Evolutionary conservation across 1,140 invertebrate genomes (phyloP), one percentile per base, ranked within the genome.

Genomic region (Neodiprion pinetum): DNA sequence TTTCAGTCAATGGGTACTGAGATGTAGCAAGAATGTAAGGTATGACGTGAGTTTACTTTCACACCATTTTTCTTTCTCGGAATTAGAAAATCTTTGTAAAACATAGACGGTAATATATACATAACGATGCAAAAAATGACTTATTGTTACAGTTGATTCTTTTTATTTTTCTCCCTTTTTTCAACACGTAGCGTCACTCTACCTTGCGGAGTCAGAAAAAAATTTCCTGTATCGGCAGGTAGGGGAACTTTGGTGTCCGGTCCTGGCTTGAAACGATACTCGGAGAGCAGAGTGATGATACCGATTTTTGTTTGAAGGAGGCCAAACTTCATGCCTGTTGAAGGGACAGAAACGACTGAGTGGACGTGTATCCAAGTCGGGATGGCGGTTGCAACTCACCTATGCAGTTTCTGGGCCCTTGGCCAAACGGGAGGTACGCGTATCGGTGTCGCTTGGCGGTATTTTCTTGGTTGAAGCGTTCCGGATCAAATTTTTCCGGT

Each of bases 401-500:
- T 70, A 91, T 90, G 74, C 90, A 91, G 73, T 88, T 87, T 70
- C 91, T 82, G 7, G 87, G 85, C 12, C 91, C 90, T 73, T 89
- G 88, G 1, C 90, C 90, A 80, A 92, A 93, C 1, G 92, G 91
- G 28, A 91, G 81, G 78, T 87, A 91, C 3, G 85, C 70, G 74
- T 81, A 86, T 3, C 70, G 82, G 76, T 81, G 87, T 21, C 90
- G 76, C 7, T 75, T 73, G 28, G 78, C 73, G 10, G 76, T 74
- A 67, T 90, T 89, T 77, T 90, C 90, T 2, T 88, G 82, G n/a
- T 85, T 80, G 80, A 94, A 95, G 74, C 93, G 83, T 70, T 93
- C 91, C 0, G 94, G 94, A 84, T 93, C 88, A 78, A 93, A 95
- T n/a, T 81, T 84, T 9, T 92, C 88, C 7, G 94, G 93, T 74